Percentiles rank a stretch among this genome's conserved stretches.
Evolutionary conservation across 2,888 invertebrate species (phyloP).

Genomic region (Nomada fabriciana): DNA sequence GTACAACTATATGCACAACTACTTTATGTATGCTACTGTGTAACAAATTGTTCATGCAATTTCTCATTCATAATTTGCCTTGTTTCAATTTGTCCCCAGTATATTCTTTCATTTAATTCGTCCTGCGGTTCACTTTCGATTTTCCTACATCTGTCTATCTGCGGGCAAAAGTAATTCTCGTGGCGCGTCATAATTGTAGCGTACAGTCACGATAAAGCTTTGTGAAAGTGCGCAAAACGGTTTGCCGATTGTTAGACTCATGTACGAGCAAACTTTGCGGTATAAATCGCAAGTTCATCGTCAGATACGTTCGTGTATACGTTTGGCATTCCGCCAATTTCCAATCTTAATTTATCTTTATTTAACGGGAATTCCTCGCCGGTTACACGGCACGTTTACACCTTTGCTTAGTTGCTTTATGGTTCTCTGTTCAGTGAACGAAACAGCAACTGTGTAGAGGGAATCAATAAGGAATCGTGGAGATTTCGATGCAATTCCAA

Average conservation of each 20-base stretch:
- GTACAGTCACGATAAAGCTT: constrained; percentile 42
- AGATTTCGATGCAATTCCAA: constrained; percentile 14
- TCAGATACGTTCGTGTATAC: constrained; percentile 16
- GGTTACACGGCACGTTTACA: background rate
- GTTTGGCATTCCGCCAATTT: constrained; percentile 46
- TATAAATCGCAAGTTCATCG: constrained; percentile 63
- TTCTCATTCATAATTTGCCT: no score
- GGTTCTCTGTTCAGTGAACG: background rate
- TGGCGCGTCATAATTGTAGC: constrained; percentile 31
- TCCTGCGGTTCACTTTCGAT: constrained; percentile 13
- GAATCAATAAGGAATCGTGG: constrained; percentile 1
- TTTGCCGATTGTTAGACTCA: constrained; percentile 44
- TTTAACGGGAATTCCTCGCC: constrained; percentile 31
- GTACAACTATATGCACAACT: no score
- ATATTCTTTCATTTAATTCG: background rate
- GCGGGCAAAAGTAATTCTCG: constrained; percentile 17
- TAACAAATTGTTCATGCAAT: no score
- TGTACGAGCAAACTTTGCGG: constrained; percentile 46
- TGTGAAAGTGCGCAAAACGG: constrained; percentile 48
- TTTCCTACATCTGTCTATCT: background rate
- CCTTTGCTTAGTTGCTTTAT: background rate
- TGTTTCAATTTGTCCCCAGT: no score
- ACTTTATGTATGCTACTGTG: no score
- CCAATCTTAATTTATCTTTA: constrained; percentile 40
- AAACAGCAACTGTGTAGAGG: background rate